phyloP scores from a whole-genome alignment of 2,797 vertebrate genomes.

The Crenuchus spilurus region DNA sequence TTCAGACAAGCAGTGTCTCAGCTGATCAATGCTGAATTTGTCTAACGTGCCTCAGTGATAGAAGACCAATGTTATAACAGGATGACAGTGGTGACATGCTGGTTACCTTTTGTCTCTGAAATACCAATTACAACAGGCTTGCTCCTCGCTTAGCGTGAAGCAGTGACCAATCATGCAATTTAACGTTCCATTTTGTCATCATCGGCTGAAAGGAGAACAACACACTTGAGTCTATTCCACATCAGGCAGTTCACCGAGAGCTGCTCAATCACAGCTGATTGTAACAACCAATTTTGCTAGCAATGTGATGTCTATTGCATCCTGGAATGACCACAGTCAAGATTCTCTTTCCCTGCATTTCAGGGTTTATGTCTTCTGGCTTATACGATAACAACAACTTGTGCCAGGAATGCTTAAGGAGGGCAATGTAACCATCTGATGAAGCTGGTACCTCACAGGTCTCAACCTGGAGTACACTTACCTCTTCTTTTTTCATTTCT shows the following conservation, averaged over 20 bases:
- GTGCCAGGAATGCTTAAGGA: not conserved
- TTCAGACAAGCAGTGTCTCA: not conserved
- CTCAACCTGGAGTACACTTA: too few relatives aligned
- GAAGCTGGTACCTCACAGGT: too few relatives aligned
- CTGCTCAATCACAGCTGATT: conserved; percentile 10
- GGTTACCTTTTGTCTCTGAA: conserved; percentile 7
- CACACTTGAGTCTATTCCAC: not conserved
- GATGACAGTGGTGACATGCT: not conserved
- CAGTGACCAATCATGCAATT: conserved; percentile 10
- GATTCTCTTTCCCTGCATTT: not conserved
- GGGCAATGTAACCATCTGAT: too few relatives aligned
- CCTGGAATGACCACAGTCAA: not conserved
- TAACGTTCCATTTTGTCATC: not conserved
- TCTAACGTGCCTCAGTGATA: not conserved
- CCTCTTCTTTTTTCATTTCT: not conserved
- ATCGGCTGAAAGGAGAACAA: not conserved
- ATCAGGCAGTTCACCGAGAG: not conserved
- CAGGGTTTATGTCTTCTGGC: not conserved
- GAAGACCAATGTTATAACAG: not conserved
- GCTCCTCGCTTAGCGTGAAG: not conserved
- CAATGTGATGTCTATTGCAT: not conserved
- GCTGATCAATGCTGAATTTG: conserved; percentile 5
- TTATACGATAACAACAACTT: not conserved
- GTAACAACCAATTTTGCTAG: conserved; percentile 8
- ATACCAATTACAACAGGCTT: not conserved